These are phyloP conservation scores for Megathymus violae DNA, from an alignment of 1,140 invertebrate genomes.

Conservation along the genomic window DNA sequence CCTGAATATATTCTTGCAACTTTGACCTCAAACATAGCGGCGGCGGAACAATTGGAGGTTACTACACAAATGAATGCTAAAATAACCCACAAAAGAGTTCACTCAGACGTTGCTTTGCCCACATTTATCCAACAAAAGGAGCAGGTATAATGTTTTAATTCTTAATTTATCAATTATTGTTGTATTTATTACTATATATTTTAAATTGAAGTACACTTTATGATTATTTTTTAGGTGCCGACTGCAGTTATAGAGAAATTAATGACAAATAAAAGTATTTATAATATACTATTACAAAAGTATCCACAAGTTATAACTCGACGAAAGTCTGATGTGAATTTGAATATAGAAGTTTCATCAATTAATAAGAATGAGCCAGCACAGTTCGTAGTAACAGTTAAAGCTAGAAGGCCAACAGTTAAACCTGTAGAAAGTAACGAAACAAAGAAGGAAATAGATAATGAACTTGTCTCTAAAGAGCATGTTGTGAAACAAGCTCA, in stretches of 20 bases:
- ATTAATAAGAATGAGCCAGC: conserved; percentile 9
- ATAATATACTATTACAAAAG: conserved; percentile 72
- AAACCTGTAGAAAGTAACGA: conserved; percentile 26
- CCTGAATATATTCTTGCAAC: conserved; percentile 74
- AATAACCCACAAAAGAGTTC: conserved; percentile 58
- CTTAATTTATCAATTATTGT: too few relatives aligned
- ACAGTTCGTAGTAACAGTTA: conserved; percentile 21
- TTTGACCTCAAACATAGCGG: conserved; percentile 62
- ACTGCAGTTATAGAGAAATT: conserved; percentile 73
- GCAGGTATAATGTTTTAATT: conserved; percentile 64
- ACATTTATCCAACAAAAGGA: conserved; percentile 73
- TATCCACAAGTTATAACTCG: conserved; percentile 64
- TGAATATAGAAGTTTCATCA: conserved; percentile 23
- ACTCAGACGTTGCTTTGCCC: conserved; percentile 70
- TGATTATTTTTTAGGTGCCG: conserved; percentile 58
- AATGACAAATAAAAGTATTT: conserved; percentile 69
- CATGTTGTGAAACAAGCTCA: not conserved
- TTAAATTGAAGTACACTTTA: not conserved
- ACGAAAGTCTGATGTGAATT: conserved; percentile 61
- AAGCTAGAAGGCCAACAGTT: conserved; percentile 33
- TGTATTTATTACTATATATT: too few relatives aligned
- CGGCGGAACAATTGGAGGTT: conserved; percentile 67
- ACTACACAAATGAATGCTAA: conserved; percentile 73
- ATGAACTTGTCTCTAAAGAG: not conserved
- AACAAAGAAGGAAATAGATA: not conserved